Base-by-base conservation (phyloP, 2,888 invertebrate genomes). In the Melanchra persicariae region DNA sequence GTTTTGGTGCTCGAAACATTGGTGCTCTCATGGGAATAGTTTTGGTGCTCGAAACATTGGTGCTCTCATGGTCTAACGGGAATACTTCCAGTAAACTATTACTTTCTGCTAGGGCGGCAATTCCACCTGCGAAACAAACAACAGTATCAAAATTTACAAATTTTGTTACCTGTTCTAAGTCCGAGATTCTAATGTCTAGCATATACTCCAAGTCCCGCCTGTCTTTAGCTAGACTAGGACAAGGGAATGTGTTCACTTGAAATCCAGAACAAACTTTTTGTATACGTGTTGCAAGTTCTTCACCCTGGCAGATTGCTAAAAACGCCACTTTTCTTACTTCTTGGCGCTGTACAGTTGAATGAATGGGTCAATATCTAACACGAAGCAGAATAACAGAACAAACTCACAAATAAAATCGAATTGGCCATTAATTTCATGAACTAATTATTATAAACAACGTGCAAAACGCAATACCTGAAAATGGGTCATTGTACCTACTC, bases 261-360 rank as follows among this genome's bases (percentile, higher is more conserved):
- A 98, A 99, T 5, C 99, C 99, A 81, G 97, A 97, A 92, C 98
- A 98, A 30, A 99, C 98, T 93, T 99, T 99, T 89, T 98, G 97
- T 66, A 99, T 97, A 58, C 98, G 97, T 4, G 95, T 95, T 89
- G 97, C 97, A 66, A 99, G 93, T 87, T 98, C 97, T 83, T 98
- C 98, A 47, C 99, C 99, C 97, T 99, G 98, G 92, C 97, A 98
- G 88, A 98, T 97, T 0, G 97, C 97, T 77, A 98, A 96, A 92
- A 99, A 99, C 0, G 98, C 99, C 19, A 98, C 97, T 94, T 99
- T 99, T 91, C 97, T 97, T 51, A 98, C 97, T 85, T 97, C 97
- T 86, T 97, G 97, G 47, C 98, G 98, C 98, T 98, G 88, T 57
- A 68, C 49, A 47, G 52, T 30, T 51, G 26, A 1, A 8, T 17